A percentile compares a stretch with the other conserved stretches of the same genome.
Evolutionary conservation across 2,113 vertebrate genomes (phyloP).

Genomic region (Nibea albiflora): DNA sequence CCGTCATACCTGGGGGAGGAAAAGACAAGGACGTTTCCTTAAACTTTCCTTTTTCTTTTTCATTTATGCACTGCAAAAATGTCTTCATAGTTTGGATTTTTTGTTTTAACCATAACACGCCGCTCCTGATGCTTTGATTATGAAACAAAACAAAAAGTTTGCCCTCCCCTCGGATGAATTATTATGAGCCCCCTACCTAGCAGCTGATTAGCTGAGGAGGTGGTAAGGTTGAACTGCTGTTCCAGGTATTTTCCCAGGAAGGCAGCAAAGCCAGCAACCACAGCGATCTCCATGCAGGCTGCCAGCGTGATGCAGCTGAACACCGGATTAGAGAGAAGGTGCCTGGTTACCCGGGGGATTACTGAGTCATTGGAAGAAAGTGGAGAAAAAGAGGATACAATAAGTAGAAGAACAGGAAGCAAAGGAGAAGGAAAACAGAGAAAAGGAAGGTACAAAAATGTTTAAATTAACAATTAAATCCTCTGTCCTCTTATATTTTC

Average conservation of each 20-base stretch:
- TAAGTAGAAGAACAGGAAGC: too few species aligned
- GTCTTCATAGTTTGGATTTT: neutral
- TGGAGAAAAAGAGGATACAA: neutral
- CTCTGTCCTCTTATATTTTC: neutral
- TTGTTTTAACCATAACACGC: neutral
- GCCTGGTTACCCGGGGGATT: conserved; percentile 82
- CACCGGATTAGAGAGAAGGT: conserved; percentile 84
- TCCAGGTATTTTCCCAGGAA: conserved; percentile 85
- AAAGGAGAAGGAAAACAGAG: neutral
- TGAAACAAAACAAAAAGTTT: neutral
- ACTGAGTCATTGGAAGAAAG: conserved; percentile 56
- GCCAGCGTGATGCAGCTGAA: conserved; percentile 85
- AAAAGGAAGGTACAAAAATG: neutral
- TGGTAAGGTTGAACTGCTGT: conserved; percentile 85
- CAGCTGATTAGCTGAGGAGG: conserved; percentile 85
- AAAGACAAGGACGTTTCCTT: neutral
- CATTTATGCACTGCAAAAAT: neutral
- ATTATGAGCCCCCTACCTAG: conserved; percentile 71
- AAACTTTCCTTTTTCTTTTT: neutral
- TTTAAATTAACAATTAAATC: neutral
- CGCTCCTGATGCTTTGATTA: neutral
- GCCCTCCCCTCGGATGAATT: neutral
- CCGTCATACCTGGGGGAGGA: conserved; percentile 80
- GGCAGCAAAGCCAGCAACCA: conserved; percentile 83
- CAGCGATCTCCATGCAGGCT: conserved; percentile 85